phyloP scores from a whole-genome alignment of 2,797 vertebrate genomes.

The Hozukius guyotensis region DNA sequence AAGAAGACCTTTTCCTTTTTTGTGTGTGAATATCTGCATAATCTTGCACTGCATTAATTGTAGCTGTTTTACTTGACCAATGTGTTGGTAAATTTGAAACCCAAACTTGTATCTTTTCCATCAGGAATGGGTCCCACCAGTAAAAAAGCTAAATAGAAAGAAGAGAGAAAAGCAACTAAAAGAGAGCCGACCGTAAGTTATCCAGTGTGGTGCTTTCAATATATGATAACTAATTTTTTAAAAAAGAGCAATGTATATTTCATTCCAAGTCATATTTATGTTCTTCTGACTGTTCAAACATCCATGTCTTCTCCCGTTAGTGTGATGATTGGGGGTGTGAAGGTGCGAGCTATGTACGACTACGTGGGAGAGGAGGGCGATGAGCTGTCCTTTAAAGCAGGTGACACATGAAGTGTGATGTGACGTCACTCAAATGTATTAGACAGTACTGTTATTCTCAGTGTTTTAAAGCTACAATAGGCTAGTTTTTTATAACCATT shows the following conservation, averaged over 20 bases:
- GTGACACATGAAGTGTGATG: conserved; percentile 64
- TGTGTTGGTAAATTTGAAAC: too few relatives aligned
- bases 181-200: conserved; percentile 72
- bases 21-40: neutral
- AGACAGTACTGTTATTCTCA: neutral
- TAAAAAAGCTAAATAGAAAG: conserved; percentile 83
- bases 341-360: conserved; percentile 84
- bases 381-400: conserved; percentile 86
- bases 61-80: neutral
- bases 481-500: neutral
- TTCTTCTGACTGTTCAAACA: conserved; percentile 1
- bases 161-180: conserved; percentile 76
- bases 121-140: conserved; percentile 87
- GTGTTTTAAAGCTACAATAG: conserved; percentile 1
- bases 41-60: neutral
- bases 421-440: neutral
- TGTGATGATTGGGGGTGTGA: conserved; percentile 86
- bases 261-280: neutral
- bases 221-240: neutral
- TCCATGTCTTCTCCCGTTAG: conserved; percentile 50
- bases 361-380: conserved; percentile 83
- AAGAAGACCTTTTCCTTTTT: too few relatives aligned
- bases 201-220: neutral
- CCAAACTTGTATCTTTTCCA: neutral
- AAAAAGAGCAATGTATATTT: neutral